A percentile compares a stretch with the other conserved stretches of the same genome.
Conservation (phyloP, 1,140 invertebrate species). For the Harpegnathos saltator region DNA sequence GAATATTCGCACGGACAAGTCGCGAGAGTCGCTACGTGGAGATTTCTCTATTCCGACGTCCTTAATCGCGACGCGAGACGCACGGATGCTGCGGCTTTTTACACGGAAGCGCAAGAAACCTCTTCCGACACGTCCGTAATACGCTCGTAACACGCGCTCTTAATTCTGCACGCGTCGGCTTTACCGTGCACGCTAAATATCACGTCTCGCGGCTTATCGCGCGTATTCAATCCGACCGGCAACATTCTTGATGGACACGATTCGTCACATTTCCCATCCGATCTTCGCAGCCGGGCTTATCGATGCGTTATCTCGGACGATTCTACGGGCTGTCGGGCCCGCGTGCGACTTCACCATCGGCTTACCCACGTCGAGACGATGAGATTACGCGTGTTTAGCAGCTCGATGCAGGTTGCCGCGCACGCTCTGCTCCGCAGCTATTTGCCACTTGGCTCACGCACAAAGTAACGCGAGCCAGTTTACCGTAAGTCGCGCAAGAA, state of each 20-base stretch:
- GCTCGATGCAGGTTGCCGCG: constrained; percentile 18
- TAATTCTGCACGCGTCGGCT: neutral
- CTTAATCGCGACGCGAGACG: no score
- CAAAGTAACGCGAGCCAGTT: constrained; percentile 1
- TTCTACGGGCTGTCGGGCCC: constrained; percentile 10
- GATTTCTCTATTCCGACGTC: no score
- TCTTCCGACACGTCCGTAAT: no score
- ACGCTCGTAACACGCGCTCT: neutral
- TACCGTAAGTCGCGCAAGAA: constrained; percentile 41
- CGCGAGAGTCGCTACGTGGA: no score
- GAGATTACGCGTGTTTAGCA: constrained; percentile 23
- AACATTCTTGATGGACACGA: constrained; percentile 5
- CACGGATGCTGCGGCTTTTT: no score
- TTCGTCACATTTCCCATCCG: constrained; percentile 28
- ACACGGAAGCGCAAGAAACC: no score
- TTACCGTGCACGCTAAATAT: neutral
- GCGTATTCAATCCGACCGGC: constrained; percentile 5
- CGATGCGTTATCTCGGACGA: neutral
- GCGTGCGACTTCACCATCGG: constrained; percentile 6
- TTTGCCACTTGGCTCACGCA: neutral
- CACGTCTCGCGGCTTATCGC: neutral
- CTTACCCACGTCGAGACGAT: constrained; percentile 1
- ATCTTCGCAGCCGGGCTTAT: neutral
- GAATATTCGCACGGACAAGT: no score
- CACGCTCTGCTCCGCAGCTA: neutral